phyloP scores from a whole-genome alignment of 2,888 invertebrate species.

The Lissonota sp. region DNA sequence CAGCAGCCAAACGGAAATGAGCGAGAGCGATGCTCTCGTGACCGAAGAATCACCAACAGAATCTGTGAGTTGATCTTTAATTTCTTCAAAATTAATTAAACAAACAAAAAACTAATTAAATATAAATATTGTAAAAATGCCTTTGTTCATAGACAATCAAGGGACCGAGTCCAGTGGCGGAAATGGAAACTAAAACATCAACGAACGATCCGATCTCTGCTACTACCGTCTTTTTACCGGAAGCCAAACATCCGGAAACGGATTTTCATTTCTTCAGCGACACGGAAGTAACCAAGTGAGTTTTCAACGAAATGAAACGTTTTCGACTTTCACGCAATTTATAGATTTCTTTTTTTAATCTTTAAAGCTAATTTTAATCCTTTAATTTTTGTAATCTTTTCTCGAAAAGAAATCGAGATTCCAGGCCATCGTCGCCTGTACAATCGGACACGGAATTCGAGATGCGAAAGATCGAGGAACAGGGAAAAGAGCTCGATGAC shows the following conservation, averaged over 20 bases:
- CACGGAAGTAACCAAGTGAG: conserved; percentile 90
- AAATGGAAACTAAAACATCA: conserved; percentile 69
- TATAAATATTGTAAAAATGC: conserved; percentile 42
- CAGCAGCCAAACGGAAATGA: conserved; percentile 79
- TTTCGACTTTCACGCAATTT: too few species aligned
- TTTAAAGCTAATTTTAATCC: conserved; percentile 26
- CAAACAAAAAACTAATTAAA: too few species aligned
- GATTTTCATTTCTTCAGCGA: conserved; percentile 97
- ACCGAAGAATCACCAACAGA: conserved; percentile 72
- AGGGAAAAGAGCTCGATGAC: conserved; percentile 80
- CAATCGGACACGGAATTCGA: conserved; percentile 98
- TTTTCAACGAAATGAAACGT: conserved; percentile 20
- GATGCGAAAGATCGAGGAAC: conserved; percentile 85
- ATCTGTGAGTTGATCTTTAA: conserved; percentile 70
- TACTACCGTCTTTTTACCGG: conserved; percentile 75
- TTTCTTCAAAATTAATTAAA: too few species aligned
- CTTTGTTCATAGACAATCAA: conserved; percentile 69
- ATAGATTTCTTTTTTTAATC: conserved; percentile 9
- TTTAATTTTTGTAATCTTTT: conserved; percentile 45
- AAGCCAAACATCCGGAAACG: conserved; percentile 85
- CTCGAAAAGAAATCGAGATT: conserved; percentile 83
- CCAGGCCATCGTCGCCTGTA: conserved; percentile 92
- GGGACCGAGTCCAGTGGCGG: conserved; percentile 74
- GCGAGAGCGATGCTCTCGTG: conserved; percentile 71
- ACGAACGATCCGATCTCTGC: conserved; percentile 52